Evolutionary conservation across 2,888 invertebrate genomes (phyloP), one percentile per base, ranked within the genome.

Genomic region (Hydriomena furcata): DNA sequence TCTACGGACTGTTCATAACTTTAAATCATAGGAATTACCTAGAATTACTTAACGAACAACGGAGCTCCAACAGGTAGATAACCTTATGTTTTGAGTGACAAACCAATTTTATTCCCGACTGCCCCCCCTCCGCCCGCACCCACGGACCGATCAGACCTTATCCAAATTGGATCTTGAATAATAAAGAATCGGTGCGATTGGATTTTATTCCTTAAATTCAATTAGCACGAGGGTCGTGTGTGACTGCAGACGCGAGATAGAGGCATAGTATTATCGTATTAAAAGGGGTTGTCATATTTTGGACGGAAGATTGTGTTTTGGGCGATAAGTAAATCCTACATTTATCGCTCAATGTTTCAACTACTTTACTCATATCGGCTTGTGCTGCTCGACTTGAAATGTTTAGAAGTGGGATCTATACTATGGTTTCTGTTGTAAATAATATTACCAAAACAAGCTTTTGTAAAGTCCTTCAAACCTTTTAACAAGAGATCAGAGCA

Each of bases 161-260:
- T 91, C 91, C 91, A 91, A 91, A 91, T 91, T 91, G 91, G 90
- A 91, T 91, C 91, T 91, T 91, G 91, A 91, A 91, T 91, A 91
- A 91, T 91, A 91, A 91, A 91, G 91, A 91, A 91, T 91, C 89
- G 86, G 83, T 82, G 84, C 89, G 91, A 91, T 91, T 91, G 91
- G 91, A 91, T 91, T 91, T 91, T 91, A 91, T 91, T 91, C 89
- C 91, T 91, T 91, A 91, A 91, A 91, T 91, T 91, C 90, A 91
- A 91, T 91, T 91, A 91, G 91, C 89, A 85, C 81, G 81, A 86
- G 89, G 86, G 85, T 84, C 82, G 84, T 83, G 81, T 83, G 90
- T 88, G 89, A 89, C 89, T 90, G 90, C 83, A 85, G 80, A 86
- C 82, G 86, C 76, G 78, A 89, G 90, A 89, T 90, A 90, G 88